Conservation (phyloP, 2,113 vertebrate species). For the Axis porcinus region DNA sequence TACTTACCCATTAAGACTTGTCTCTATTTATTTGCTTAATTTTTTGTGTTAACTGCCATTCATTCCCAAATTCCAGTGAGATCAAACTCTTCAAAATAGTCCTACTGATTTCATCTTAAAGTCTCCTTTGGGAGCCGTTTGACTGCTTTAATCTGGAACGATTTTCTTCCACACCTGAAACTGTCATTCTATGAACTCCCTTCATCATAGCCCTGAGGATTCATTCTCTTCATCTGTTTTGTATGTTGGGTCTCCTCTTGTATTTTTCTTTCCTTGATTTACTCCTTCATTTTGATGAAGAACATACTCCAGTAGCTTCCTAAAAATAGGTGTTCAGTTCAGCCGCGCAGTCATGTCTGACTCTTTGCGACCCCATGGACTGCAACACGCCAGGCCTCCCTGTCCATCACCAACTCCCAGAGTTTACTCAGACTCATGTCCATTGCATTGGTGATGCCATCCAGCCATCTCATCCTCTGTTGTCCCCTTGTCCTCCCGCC, state of each 20-base stretch:
- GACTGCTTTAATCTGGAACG: not conserved
- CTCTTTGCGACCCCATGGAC: not conserved
- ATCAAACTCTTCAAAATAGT: not conserved
- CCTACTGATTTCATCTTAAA: not conserved
- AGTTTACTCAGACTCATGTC: too few species aligned
- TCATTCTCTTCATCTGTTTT: not conserved
- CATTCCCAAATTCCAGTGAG: not conserved
- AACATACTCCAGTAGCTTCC: not conserved
- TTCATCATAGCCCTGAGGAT: not conserved
- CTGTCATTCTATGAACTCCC: not conserved
- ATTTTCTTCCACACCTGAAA: not conserved
- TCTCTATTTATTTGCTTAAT: not conserved
- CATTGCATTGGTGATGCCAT: not conserved
- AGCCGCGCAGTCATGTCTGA: not conserved
- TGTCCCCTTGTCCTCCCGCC: rapidly evolving
- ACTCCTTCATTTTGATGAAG: slow-evolving; percentile 2
- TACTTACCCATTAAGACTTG: not conserved
- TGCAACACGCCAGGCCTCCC: not conserved
- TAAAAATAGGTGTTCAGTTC: not conserved
- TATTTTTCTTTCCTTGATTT: not conserved
- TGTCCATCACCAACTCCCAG: not conserved
- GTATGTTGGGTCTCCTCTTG: not conserved
- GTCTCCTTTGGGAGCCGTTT: not conserved
- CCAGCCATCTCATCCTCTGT: not conserved
- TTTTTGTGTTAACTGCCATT: not conserved